A percentile compares a stretch with the other conserved stretches of the same genome.
Conservation (phyloP, 2,888 invertebrate genomes). For the Megaustenia siamemsis region DNA sequence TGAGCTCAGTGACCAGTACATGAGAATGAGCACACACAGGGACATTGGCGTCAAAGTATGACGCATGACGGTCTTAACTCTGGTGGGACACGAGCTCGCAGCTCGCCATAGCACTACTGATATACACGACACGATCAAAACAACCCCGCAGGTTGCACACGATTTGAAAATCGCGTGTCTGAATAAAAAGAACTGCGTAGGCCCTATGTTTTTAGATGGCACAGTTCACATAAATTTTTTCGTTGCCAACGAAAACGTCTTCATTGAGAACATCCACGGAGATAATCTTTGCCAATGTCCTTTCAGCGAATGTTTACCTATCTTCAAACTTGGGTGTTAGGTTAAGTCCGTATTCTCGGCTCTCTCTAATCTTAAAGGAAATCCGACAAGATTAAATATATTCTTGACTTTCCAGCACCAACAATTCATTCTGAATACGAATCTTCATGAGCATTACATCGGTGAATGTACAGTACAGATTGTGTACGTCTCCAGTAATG, state of each 20-base stretch:
- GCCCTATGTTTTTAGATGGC: slow-evolving; percentile 41
- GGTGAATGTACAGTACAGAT: background rate
- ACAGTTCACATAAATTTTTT: background rate
- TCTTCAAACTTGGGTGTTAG: slow-evolving; percentile 23
- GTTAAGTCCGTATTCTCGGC: slow-evolving; percentile 15
- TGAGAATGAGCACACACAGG: slow-evolving; percentile 38
- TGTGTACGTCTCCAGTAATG: background rate
- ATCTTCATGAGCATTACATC: slow-evolving; percentile 17
- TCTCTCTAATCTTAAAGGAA: slow-evolving; percentile 16
- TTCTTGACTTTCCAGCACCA: slow-evolving; percentile 18
- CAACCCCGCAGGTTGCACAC: slow-evolving; percentile 22
- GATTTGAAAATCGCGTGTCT: slow-evolving; percentile 42
- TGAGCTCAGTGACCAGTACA: slow-evolving; percentile 39
- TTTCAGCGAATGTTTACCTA: slow-evolving; percentile 5
- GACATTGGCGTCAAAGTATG: slow-evolving; percentile 45
- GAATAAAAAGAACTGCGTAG: background rate
- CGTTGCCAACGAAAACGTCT: slow-evolving; percentile 16
- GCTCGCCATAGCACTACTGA: slow-evolving; percentile 43
- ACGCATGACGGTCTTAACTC: slow-evolving; percentile 42
- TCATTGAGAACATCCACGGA: background rate
- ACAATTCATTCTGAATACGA: background rate
- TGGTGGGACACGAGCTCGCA: slow-evolving; percentile 4
- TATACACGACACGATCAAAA: slow-evolving; percentile 14
- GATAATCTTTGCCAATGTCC: slow-evolving; percentile 12
- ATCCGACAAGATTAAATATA: slow-evolving; percentile 11